Conservation (phyloP, 64 coral and sea anemone species). For the Stichodactyla helianthus region DNA sequence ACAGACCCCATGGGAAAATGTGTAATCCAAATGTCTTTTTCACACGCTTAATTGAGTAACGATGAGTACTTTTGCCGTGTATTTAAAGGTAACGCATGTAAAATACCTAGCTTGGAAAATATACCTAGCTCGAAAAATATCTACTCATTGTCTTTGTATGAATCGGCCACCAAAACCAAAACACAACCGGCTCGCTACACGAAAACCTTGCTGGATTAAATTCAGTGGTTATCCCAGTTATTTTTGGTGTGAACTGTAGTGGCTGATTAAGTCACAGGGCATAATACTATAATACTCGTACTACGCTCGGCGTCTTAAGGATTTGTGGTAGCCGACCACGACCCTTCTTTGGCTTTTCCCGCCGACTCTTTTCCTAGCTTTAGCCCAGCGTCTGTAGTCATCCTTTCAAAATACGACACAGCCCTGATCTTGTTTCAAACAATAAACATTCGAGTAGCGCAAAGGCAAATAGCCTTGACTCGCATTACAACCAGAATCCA, state of each 20-base stretch:
- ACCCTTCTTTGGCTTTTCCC: background rate
- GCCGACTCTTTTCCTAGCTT: constrained; percentile 2
- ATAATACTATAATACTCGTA: constrained; percentile 18
- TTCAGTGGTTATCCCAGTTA: background rate
- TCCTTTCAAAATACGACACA: constrained; percentile 13
- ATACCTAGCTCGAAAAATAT: background rate
- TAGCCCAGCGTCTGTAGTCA: constrained; percentile 7
- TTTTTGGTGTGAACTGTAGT: background rate
- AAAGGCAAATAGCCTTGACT: constrained; percentile 25
- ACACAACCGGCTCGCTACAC: background rate
- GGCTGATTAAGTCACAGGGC: background rate
- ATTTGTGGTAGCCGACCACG: background rate
- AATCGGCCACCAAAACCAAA: background rate
- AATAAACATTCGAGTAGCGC: constrained; percentile 17
- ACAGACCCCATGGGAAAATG: constrained; percentile 3
- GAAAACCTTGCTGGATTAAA: background rate
- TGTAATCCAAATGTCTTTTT: constrained; percentile 27
- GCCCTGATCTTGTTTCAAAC: constrained; percentile 26
- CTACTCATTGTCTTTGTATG: background rate
- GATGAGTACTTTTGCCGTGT: background rate
- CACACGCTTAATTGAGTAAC: constrained; percentile 21
- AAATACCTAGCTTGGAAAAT: background rate
- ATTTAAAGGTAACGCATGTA: constrained; percentile 5
- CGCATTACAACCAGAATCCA: constrained; percentile 20
- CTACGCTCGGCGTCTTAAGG: constrained; percentile 3